Conservation (phyloP, 2,113 vertebrate species). For the Gadus macrocephalus region DNA sequence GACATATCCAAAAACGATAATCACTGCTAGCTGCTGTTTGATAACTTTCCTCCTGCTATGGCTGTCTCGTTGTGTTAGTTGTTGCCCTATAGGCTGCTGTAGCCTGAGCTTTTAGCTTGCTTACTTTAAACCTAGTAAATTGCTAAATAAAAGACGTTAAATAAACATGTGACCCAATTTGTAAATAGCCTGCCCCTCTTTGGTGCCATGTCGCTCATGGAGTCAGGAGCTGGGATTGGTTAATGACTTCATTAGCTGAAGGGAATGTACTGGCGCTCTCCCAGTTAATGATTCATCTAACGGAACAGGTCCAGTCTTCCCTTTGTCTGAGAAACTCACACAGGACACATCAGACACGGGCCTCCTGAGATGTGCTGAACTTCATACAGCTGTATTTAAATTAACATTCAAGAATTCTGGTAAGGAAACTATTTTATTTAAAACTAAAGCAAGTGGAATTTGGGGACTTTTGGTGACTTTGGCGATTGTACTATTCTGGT, state of each 20-base stretch:
- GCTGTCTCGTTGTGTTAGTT: no score
- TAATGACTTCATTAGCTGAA: slow-evolving; percentile 55
- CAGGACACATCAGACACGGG: slow-evolving; percentile 3
- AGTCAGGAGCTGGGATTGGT: slow-evolving; percentile 30
- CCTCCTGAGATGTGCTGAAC: no score
- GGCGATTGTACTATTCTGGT: no score
- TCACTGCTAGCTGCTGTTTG: no score
- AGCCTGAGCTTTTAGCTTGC: no score
- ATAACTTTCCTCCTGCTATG: no score
- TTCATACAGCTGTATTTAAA: no score
- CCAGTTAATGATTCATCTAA: slow-evolving; percentile 71
- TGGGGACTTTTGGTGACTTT: no score
- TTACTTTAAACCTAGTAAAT: neutral
- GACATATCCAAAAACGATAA: no score
- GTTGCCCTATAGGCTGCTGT: no score
- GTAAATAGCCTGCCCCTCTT: no score
- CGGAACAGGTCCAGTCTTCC: slow-evolving; percentile 34
- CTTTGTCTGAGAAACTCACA: slow-evolving; percentile 48
- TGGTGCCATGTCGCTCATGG: neutral
- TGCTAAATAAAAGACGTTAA: neutral
- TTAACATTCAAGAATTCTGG: slow-evolving; percentile 11
- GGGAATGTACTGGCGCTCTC: slow-evolving; percentile 65
- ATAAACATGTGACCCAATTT: neutral
- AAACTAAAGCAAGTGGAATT: no score
- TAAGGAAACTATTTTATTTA: slow-evolving; percentile 20